Evolutionary conservation across 2,797 vertebrate genomes (phyloP).

Genomic region (Takifugu rubripes): DNA sequence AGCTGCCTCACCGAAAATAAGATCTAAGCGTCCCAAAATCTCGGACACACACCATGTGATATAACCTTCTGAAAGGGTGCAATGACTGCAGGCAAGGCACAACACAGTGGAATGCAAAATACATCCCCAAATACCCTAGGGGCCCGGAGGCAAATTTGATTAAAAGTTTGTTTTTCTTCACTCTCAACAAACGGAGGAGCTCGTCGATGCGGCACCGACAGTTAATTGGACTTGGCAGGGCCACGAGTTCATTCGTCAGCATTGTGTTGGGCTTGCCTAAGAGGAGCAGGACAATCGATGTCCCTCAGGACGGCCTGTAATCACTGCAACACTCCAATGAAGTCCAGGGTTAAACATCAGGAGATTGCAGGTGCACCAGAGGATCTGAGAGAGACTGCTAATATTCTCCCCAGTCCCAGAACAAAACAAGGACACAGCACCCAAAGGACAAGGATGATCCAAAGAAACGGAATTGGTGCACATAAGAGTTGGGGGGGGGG

Average conservation of each 20-base stretch:
- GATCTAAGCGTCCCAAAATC: constrained; percentile 37
- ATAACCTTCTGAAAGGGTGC: constrained; percentile 65
- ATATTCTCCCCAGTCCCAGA: constrained; percentile 69
- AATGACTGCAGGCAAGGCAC: constrained; percentile 59
- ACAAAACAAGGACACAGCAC: constrained; percentile 80
- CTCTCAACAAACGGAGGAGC: constrained; percentile 78
- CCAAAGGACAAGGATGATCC: constrained; percentile 36
- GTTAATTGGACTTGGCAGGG: constrained; percentile 96
- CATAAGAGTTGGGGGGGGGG: too few relatives aligned
- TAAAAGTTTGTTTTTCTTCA: constrained; percentile 86
- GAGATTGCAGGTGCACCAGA: constrained; percentile 84
- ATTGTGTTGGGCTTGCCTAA: constrained; percentile 89
- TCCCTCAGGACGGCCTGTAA: constrained; percentile 89
- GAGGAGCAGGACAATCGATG: constrained; percentile 86
- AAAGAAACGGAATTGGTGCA: constrained; percentile 21
- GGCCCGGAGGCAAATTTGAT: constrained; percentile 80
- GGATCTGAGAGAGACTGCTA: constrained; percentile 82
- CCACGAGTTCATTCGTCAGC: constrained; percentile 94
- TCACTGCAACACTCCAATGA: constrained; percentile 92
- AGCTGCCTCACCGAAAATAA: constrained; percentile 28
- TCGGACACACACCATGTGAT: constrained; percentile 61
- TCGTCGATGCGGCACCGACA: constrained; percentile 84
- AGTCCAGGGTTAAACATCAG: constrained; percentile 91
- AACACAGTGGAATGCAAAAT: constrained; percentile 76
- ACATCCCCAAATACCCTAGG: constrained; percentile 77